These are phyloP conservation scores for Callaeas wilsoni DNA, from an alignment of 2,113 vertebrate genomes.

Conservation along the genomic window DNA sequence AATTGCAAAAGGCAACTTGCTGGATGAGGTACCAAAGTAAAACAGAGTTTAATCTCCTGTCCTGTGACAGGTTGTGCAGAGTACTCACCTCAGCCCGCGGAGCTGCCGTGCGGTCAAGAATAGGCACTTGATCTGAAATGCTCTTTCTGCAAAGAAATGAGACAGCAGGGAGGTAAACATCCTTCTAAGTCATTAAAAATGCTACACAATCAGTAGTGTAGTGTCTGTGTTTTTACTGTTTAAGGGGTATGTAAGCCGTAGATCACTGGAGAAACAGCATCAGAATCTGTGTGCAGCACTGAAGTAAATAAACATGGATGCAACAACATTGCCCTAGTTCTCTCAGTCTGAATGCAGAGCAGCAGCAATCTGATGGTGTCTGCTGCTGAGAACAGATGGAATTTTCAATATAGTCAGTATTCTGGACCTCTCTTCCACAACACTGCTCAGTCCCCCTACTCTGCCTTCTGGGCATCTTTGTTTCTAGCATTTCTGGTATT, in stretches of 20 bases:
- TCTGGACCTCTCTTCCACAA: not conserved
- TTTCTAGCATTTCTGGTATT: not conserved
- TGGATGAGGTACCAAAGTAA: not conserved
- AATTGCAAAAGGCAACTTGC: not conserved
- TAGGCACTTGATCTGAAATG: not conserved
- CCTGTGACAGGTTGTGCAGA: not conserved
- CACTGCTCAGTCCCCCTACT: not conserved
- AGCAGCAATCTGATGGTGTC: not conserved
- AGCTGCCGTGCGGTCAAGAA: slow-evolving; percentile 47
- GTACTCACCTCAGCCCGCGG: slow-evolving; percentile 71
- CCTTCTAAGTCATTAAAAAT: not conserved
- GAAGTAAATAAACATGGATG: not conserved
- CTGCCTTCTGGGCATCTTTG: not conserved
- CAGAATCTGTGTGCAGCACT: not conserved
- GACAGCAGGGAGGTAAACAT: not conserved
- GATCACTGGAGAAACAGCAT: not conserved
- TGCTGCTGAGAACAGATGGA: not conserved
- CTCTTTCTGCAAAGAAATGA: slow-evolving; percentile 68
- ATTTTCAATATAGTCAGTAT: not conserved
- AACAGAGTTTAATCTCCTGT: not conserved
- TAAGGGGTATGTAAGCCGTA: not conserved
- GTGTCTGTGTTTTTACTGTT: not conserved
- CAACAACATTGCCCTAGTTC: not conserved
- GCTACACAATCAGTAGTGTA: not conserved
- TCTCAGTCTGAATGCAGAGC: not conserved